Conservation (phyloP, 2,888 invertebrate genomes). For the Morpho achilles region DNA sequence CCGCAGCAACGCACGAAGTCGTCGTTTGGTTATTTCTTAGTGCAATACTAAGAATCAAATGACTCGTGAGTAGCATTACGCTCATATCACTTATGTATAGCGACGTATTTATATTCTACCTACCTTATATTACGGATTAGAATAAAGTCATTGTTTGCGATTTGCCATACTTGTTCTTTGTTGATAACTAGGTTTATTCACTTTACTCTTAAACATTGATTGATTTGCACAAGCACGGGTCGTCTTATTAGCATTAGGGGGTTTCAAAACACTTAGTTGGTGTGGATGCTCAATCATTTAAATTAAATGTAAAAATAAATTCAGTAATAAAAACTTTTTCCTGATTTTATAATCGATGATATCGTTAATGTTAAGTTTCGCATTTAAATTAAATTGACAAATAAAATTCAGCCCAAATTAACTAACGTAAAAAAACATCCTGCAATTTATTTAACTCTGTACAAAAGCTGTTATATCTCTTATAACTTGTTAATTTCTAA, state of each 20-base stretch:
- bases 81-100: conserved; percentile 56
- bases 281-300: conserved; percentile 65
- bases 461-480: conserved; percentile 24
- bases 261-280: conserved; percentile 47
- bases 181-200: conserved; percentile 61
- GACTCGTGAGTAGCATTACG: conserved; percentile 47
- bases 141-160: conserved; percentile 57
- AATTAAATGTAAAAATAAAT: conserved; percentile 2
- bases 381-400: conserved; percentile 9
- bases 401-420: background rate
- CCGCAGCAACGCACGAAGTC: conserved; percentile 60
- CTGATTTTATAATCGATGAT: no score
- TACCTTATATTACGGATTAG: conserved; percentile 60
- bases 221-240: conserved; percentile 68
- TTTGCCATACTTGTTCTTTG: conserved; percentile 73
- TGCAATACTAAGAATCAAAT: conserved; percentile 12
- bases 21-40: conserved; percentile 28
- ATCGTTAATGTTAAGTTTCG: conserved; percentile 19
- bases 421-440: background rate
- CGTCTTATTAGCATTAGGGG: conserved; percentile 52
- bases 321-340: conserved; percentile 43
- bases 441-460: conserved; percentile 14
- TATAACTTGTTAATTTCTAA: conserved; percentile 30
- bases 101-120: conserved; percentile 49
- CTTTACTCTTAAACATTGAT: conserved; percentile 46